Conservation (phyloP, 1,140 invertebrate species). For the Orussus abietinus region DNA sequence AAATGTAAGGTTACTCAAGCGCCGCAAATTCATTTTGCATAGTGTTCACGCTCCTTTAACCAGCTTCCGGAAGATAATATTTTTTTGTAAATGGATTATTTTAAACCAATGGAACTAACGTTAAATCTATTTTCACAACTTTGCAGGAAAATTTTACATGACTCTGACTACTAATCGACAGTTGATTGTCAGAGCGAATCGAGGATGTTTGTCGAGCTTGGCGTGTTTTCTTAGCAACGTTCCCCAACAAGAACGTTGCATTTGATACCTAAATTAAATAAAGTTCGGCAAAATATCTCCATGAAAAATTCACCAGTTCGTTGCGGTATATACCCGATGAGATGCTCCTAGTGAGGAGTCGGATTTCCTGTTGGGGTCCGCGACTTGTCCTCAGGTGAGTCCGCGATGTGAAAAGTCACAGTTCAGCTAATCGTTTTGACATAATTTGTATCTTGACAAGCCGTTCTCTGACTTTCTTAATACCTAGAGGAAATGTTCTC, state of each 20-base stretch:
- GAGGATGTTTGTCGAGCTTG: conserved; percentile 26
- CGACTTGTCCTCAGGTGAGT: conserved; percentile 27
- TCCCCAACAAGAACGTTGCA: conserved; percentile 6
- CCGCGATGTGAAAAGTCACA: neutral
- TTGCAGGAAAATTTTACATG: too few relatives aligned
- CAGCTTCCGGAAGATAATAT: too few relatives aligned
- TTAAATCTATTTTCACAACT: too few relatives aligned
- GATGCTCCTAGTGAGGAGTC: conserved; percentile 35
- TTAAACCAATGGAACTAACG: too few relatives aligned
- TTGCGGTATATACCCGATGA: conserved; percentile 28
- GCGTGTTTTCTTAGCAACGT: conserved; percentile 24
- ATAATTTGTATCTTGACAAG: too few relatives aligned
- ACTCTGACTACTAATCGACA: too few relatives aligned
- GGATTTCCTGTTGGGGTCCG: conserved; percentile 16
- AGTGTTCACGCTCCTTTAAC: too few relatives aligned
- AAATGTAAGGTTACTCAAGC: too few relatives aligned
- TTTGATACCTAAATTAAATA: neutral
- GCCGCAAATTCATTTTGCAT: too few relatives aligned
- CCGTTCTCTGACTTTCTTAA: too few relatives aligned
- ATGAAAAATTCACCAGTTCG: conserved; percentile 32
- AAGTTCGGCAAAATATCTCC: conserved; percentile 6
- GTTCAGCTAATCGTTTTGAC: too few relatives aligned
- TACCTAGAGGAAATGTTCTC: neutral
- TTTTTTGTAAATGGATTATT: too few relatives aligned
- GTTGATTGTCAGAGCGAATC: conserved; percentile 18